Evolutionary conservation across 2,888 invertebrate species (phyloP).

Genomic region (Amiota minor): DNA sequence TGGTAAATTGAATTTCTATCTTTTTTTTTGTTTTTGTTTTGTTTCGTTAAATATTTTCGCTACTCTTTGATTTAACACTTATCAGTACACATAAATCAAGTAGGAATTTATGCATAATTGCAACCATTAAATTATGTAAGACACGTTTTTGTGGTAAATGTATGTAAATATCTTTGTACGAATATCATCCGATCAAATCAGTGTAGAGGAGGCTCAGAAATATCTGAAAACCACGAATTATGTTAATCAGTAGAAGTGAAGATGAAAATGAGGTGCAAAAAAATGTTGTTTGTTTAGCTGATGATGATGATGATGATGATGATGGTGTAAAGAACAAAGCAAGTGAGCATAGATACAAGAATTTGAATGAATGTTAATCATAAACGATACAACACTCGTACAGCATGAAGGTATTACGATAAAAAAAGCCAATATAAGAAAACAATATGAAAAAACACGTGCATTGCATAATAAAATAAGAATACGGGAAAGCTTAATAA

Average conservation of each 20-base stretch:
- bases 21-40: too few species aligned
- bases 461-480: slow-evolving; percentile 64
- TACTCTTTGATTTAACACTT: background rate
- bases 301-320: background rate
- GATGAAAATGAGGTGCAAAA: slow-evolving; percentile 18
- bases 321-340: background rate
- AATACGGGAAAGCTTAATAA: background rate
- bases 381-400: slow-evolving; percentile 44
- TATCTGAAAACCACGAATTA: slow-evolving; percentile 47
- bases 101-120: background rate
- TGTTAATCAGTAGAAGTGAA: slow-evolving; percentile 62
- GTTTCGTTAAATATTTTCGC: too few species aligned
- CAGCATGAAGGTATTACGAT: slow-evolving; percentile 58
- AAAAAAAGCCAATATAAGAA: slow-evolving; percentile 65
- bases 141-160: background rate
- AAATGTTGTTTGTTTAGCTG: slow-evolving; percentile 27
- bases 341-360: slow-evolving; percentile 42
- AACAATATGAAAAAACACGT: slow-evolving; percentile 64
- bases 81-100: background rate
- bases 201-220: background rate
- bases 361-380: slow-evolving; percentile 68
- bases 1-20: too few species aligned
- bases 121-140: slow-evolving; percentile 7
- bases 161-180: background rate
- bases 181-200: background rate